phyloP scores from a whole-genome alignment of 2,797 vertebrate species.

The Acanthurus lineatus region DNA sequence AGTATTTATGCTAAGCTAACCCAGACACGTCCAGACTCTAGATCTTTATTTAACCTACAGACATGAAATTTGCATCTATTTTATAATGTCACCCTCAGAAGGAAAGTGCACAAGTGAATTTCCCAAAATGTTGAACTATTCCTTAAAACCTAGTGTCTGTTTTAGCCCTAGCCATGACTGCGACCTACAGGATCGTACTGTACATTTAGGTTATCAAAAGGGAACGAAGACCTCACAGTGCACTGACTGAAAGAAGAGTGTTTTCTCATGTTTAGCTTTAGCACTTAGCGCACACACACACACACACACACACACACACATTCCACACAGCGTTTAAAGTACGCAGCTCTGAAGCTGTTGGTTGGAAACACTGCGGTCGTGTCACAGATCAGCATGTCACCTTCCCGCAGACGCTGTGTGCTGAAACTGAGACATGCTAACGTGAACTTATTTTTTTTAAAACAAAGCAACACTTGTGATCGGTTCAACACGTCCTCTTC shows the following conservation, averaged over 20 bases:
- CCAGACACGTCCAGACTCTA: not conserved
- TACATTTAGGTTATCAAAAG: constrained; percentile 5
- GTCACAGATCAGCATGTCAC: too few species aligned
- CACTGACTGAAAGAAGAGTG: constrained; percentile 32
- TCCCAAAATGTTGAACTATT: constrained; percentile 16
- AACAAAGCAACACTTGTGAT: not conserved
- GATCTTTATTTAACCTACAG: not conserved
- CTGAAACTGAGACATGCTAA: too few species aligned
- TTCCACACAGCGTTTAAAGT: not conserved
- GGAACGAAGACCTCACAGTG: constrained; percentile 38
- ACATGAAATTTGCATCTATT: not conserved
- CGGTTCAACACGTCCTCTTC: not conserved
- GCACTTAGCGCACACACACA: not conserved
- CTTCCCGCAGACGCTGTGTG: too few species aligned
- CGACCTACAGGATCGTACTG: not conserved
- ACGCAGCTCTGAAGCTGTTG: too few species aligned
- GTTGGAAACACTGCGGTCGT: too few species aligned
- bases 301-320: not conserved
- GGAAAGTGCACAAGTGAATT: not conserved
- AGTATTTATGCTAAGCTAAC: not conserved
- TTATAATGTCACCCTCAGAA: not conserved
- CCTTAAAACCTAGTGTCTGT: not conserved
- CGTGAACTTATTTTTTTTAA: too few species aligned
- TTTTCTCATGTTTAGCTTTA: not conserved
- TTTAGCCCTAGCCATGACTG: constrained; percentile 5